Percentiles rank a stretch among this genome's conserved stretches.
Conservation (phyloP, 2,888 invertebrate species). For the Eupithecia pulchellata region DNA sequence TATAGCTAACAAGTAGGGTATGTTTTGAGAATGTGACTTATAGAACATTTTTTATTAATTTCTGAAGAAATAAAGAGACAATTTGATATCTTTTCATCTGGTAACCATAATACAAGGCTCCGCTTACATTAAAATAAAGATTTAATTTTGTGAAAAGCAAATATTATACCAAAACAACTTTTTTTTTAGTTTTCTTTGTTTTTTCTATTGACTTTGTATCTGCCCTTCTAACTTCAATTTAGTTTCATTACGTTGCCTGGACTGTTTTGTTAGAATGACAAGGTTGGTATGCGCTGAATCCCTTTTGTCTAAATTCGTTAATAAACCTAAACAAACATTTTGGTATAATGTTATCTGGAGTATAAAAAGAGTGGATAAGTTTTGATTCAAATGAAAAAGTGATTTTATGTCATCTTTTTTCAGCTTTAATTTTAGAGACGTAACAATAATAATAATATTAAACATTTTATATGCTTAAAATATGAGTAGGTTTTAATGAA, state of each 20-base stretch:
- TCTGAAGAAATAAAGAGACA: neutral
- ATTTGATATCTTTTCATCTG: too few relatives aligned
- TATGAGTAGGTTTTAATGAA: too few relatives aligned
- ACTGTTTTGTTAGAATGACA: slow-evolving; percentile 1
- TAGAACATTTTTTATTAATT: neutral
- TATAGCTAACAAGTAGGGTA: neutral
- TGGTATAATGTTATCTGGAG: neutral
- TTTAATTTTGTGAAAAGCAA: too few relatives aligned
- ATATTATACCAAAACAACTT: too few relatives aligned
- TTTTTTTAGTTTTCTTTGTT: too few relatives aligned
- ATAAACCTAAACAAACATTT: slow-evolving; percentile 4
- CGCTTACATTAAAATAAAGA: too few relatives aligned
- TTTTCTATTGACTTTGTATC: too few relatives aligned
- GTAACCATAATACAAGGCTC: too few relatives aligned
- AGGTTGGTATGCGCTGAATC: neutral
- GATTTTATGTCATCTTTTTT: too few relatives aligned
- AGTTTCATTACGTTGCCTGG: neutral
- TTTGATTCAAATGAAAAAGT: neutral
- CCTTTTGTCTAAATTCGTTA: slow-evolving; percentile 3
- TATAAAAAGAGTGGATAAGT: slow-evolving; percentile 3
- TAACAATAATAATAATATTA: too few relatives aligned
- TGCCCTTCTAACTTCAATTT: neutral
- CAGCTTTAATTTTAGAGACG: too few relatives aligned
- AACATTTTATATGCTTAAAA: too few relatives aligned
- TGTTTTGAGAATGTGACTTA: neutral